Evolutionary conservation across 2,888 invertebrate species (phyloP).

Genomic region (Drosophila suboccidentalis): DNA sequence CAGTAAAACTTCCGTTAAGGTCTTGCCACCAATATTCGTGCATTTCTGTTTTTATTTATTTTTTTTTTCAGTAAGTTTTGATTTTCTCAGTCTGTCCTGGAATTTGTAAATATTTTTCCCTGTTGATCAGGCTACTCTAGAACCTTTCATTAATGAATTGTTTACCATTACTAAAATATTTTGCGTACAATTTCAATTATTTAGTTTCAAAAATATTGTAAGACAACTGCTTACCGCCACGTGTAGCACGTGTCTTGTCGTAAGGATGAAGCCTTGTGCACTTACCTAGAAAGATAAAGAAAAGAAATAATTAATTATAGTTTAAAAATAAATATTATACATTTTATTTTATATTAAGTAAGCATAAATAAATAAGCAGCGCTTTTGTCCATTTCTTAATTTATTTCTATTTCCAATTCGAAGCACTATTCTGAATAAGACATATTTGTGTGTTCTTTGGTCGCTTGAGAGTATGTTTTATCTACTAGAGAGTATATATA

Average conservation of each 20-base stretch:
- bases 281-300: constrained; percentile 75
- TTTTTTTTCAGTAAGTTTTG: neutral
- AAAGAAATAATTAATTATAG: constrained; percentile 32
- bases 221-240: constrained; percentile 73
- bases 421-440: constrained; percentile 49
- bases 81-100: no score
- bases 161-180: neutral
- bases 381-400: constrained; percentile 26
- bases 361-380: neutral
- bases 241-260: constrained; percentile 66
- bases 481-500: constrained; percentile 43
- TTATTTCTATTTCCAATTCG: constrained; percentile 1
- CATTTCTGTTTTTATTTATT: neutral
- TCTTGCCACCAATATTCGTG: neutral
- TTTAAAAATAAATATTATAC: constrained; percentile 7
- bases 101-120: no score
- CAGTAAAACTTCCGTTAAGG: neutral
- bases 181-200: constrained; percentile 10
- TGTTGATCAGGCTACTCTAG: neutral
- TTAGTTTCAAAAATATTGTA: constrained; percentile 23
- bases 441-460: constrained; percentile 62
- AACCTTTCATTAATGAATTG: neutral
- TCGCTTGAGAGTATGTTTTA: constrained; percentile 49
- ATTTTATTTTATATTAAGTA: neutral
- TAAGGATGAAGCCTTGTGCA: constrained; percentile 71